Evolutionary conservation across 2,797 vertebrate genomes (phyloP).

Genomic region (Falco columbarius): DNA sequence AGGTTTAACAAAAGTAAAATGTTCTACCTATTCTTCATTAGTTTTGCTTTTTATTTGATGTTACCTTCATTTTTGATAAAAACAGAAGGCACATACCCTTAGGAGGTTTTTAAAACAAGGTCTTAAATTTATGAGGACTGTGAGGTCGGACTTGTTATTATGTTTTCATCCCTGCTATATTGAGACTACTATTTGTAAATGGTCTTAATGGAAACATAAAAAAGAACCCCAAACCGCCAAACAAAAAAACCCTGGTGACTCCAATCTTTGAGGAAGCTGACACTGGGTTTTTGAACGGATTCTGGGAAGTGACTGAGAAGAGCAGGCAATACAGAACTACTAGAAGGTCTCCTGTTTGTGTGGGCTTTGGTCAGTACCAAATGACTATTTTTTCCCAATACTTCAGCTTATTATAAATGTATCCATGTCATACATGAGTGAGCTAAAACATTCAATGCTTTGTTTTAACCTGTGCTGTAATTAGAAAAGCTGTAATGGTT

Average conservation of each 20-base stretch:
- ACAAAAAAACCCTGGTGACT: rapidly evolving
- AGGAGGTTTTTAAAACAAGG: not conserved
- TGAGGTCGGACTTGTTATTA: not conserved
- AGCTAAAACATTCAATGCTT: not conserved
- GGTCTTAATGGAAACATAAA: not conserved
- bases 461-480: not conserved
- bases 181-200: conserved; percentile 34
- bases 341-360: not conserved
- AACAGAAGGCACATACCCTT: not conserved
- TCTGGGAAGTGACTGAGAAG: not conserved
- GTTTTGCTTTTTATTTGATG: conserved; percentile 53
- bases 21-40: conserved; percentile 61
- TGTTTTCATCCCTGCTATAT: not conserved
- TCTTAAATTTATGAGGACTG: not conserved
- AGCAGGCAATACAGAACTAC: not conserved
- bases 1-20: conserved; percentile 66
- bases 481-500: not conserved
- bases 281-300: conserved; percentile 1
- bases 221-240: not conserved
- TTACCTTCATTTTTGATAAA: conserved; percentile 34
- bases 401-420: not conserved
- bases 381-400: not conserved
- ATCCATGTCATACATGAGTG: not conserved
- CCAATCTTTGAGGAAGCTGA: not conserved
- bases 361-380: not conserved